Conservation (phyloP, 2,113 vertebrate species). For the Odocoileus virginianus region DNA sequence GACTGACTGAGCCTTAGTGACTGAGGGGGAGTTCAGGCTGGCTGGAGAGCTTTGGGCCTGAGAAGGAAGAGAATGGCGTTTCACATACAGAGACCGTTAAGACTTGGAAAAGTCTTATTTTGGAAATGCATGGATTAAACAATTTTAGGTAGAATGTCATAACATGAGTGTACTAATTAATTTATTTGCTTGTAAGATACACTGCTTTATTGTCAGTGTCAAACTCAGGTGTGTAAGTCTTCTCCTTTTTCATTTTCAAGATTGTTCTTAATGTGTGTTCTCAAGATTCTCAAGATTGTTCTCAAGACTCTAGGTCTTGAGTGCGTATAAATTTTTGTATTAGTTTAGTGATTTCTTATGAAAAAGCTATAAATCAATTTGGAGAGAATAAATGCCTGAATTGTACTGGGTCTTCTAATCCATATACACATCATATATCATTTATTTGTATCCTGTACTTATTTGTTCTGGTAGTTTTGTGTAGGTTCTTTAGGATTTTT, state of each 20-base stretch:
- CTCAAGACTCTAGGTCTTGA: neutral
- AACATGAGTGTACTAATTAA: accelerated
- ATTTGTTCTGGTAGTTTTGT: neutral
- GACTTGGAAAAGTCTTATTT: neutral
- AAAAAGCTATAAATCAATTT: neutral
- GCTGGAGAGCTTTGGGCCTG: too few species aligned
- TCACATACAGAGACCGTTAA: neutral
- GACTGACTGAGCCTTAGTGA: too few species aligned
- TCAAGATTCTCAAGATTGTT: neutral
- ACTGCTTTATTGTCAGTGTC: neutral
- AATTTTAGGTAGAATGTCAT: neutral
- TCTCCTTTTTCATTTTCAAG: neutral
- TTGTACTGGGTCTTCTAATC: neutral
- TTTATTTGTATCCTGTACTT: neutral
- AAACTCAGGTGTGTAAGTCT: accelerated
- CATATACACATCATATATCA: accelerated
- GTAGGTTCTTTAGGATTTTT: neutral
- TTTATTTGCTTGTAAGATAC: neutral
- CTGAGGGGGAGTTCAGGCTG: too few species aligned
- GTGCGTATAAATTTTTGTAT: neutral
- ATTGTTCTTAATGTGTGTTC: neutral
- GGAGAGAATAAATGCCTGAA: neutral
- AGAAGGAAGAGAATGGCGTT: neutral
- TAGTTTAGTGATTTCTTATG: neutral
- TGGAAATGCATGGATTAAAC: neutral